phyloP scores from a whole-genome alignment of 2,888 invertebrate genomes.

The Conistra vaccinii region DNA sequence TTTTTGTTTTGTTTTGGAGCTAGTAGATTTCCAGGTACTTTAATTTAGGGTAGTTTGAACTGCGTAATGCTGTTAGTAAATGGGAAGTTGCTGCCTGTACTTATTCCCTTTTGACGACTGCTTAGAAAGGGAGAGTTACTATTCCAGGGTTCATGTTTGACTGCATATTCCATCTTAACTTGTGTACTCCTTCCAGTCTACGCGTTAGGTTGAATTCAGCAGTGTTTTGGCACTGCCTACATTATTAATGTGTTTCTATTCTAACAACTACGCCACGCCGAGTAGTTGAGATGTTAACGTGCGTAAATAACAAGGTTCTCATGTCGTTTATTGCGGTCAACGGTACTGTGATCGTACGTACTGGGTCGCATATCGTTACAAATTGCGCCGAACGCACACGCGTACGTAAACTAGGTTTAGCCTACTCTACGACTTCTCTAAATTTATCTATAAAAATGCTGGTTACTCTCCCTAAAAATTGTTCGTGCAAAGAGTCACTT shows the following conservation, averaged over 20 bases:
- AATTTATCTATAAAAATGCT: neutral
- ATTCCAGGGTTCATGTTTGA: too few relatives aligned
- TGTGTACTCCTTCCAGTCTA: neutral
- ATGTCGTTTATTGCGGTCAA: slow-evolving; percentile 38
- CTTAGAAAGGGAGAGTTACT: too few relatives aligned
- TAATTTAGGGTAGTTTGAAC: neutral
- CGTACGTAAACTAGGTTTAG: neutral
- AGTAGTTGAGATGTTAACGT: slow-evolving; percentile 18
- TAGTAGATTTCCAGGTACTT: neutral
- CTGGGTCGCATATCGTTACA: slow-evolving; percentile 13
- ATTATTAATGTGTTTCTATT: slow-evolving; percentile 22
- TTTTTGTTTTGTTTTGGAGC: neutral
- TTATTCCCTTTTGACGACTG: too few relatives aligned
- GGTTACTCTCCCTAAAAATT: neutral
- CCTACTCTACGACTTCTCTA: neutral
- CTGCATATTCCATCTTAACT: neutral
- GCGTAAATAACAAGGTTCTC: slow-evolving; percentile 28
- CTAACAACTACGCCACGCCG: slow-evolving; percentile 17
- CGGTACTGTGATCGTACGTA: slow-evolving; percentile 28
- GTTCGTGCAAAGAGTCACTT: neutral
- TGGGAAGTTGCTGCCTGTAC: neutral
- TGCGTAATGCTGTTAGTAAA: neutral
- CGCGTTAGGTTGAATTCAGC: neutral
- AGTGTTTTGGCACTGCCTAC: slow-evolving; percentile 21
- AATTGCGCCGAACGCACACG: slow-evolving; percentile 27